phyloP scores from a whole-genome alignment of 1,140 invertebrate genomes.

The Reticulitermes speratus region DNA sequence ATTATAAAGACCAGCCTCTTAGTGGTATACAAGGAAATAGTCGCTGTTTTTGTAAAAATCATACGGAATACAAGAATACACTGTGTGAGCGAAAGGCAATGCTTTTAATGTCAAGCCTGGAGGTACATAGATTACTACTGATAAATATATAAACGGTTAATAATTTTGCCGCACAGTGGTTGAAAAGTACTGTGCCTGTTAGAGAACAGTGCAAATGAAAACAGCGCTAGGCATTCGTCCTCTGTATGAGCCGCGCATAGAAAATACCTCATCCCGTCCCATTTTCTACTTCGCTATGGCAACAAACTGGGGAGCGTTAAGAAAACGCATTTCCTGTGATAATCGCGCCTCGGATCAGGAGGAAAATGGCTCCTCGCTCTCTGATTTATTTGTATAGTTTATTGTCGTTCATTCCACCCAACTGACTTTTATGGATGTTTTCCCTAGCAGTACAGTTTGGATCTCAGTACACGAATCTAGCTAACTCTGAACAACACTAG shows the following conservation, averaged over 20 bases:
- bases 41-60: too few species aligned
- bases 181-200: too few species aligned
- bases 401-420: constrained; percentile 46
- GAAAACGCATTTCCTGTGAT: constrained; percentile 38
- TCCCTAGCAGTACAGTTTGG: constrained; percentile 26
- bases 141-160: too few species aligned
- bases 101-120: too few species aligned
- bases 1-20: too few species aligned
- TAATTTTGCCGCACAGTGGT: too few species aligned
- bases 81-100: too few species aligned
- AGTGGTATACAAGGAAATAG: too few species aligned
- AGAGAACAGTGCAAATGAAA: too few species aligned
- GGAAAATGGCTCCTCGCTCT: constrained; percentile 42
- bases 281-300: not conserved
- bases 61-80: too few species aligned
- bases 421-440: constrained; percentile 47
- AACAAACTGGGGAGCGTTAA: constrained; percentile 17
- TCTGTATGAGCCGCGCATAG: not conserved
- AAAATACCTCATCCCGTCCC: not conserved
- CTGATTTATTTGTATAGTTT: constrained; percentile 47
- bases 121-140: too few species aligned
- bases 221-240: too few species aligned
- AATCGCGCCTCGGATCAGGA: constrained; percentile 43
- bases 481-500: not conserved
- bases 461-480: not conserved